Base-by-base conservation (phyloP, 2,888 invertebrate genomes). In the Sarcophaga subvicina region DNA sequence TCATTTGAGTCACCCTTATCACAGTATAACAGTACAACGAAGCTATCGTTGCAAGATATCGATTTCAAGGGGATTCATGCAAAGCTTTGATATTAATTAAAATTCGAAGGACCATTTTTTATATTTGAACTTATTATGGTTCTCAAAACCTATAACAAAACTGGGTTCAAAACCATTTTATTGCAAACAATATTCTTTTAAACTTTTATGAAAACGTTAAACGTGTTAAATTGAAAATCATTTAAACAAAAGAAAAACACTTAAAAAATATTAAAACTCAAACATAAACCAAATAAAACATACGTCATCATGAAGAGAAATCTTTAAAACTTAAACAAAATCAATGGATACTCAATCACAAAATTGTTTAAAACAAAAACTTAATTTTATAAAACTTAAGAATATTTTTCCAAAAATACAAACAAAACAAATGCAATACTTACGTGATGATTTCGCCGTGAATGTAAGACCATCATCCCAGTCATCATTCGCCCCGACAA, bases 381-480 rank as follows among this genome's bases (percentile, higher is more conserved):
- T 45, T 12, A 25, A 27, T 17, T 54, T 25, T n/a, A 25, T 17
- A 17, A 49, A 49, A 54, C 8, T 62, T 54, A 14, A 54, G 17
- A 54, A 54, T 54, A 54, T 54, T 8, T 37, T 37, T 37, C 1
- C 2, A 2, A 14, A 49, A 73, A 63, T 79, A 81, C 83, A 88
- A 86, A 80, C 70, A 83, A 87, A 89, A 88, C 54, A 54, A 54
- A 54, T 25, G 17, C 20, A 77, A 47, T 76, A 96, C 96, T 96
- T 96, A 97, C 97, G 97, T 94, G 96, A 96, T 93, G 97, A 96
- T 94, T 97, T 96, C 87, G 97, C 98, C 90, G 97, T 98, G 93
- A 98, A 98, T 88, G 97, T 98, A 90, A 98, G 97, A 91, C 97
- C 97, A 93, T 96, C 96, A 93, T 96, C 96, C 93, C 98, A 97